Evolutionary conservation across 2,113 vertebrate genomes (phyloP), one percentile per base, ranked within the genome.

Genomic region (Tamias sibiricus): DNA sequence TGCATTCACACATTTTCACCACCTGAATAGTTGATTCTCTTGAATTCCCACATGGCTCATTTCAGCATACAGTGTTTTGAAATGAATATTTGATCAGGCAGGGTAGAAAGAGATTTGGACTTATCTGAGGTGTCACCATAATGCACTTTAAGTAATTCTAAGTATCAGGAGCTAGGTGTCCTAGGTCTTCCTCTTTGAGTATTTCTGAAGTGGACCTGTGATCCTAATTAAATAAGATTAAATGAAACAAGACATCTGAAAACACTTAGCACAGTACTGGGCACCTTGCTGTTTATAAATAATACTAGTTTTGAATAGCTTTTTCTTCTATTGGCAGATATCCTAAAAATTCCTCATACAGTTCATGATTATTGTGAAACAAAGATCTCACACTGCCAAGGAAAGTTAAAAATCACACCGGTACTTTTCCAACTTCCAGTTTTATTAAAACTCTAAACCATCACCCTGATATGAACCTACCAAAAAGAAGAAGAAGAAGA

Each of bases 1-100:
- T 98, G 98, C 98, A 98, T 98, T 99, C 98, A 98, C 98, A 98
- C 98, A 98, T 98, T 98, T 98, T 98, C 93, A 97, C 98, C 98
- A 98, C 98, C 98, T 98, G 98, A 98, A 98, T 98, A 97, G 97
- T 91, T 98, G 98, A 98, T 96, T 97, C 98, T 97, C 92, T 0
- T 24, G 95, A 95, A 90, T 95, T 98, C 97, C 97, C 16, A 80
- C 79, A n/a, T 91, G 97, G 96, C 97, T 81, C 98, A 98, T 98
- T 92, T 93, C 98, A 98, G 80, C 62, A 96, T 81, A 96, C 96
- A 97, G 96, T 95, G n/a, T 82, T 98, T 64, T 87, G 97, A 97
- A 97, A 98, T 98, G 95, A 98, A 98, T 98, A 98, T 98, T 98
- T 98, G 98, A 99, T 98, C 0, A 52, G 13, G 19, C 96, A 42